These are phyloP conservation scores for Petromus typicus DNA, from an alignment of 2,113 vertebrate species.

Conservation along the genomic window DNA sequence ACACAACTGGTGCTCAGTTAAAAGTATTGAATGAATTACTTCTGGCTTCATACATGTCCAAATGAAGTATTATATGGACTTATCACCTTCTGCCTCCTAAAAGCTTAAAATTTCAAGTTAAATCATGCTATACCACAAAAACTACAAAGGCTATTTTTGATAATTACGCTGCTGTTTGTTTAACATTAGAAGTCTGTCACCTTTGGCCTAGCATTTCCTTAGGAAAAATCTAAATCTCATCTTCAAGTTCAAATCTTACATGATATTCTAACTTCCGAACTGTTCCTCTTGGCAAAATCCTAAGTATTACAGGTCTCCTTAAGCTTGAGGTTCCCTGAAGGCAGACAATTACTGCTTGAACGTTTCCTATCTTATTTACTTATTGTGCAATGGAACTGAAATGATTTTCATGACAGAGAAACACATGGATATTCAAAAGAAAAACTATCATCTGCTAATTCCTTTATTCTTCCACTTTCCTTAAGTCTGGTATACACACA, in stretches of 20 bases:
- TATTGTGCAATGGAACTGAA: background rate
- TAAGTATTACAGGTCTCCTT: background rate
- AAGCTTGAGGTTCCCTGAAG: background rate
- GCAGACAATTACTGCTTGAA: constrained; percentile 13
- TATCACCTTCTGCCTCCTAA: background rate
- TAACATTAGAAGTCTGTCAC: constrained; percentile 10
- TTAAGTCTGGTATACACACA: no score
- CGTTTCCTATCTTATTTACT: background rate
- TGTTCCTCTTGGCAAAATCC: background rate
- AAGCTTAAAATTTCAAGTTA: constrained; percentile 33
- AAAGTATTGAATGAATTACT: background rate
- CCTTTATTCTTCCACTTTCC: no score
- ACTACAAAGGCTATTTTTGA: background rate
- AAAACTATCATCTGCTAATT: no score
- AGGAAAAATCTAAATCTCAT: background rate
- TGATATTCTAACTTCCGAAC: constrained; percentile 25
- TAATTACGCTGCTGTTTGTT: background rate
- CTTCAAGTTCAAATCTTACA: background rate
- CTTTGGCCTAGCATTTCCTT: background rate
- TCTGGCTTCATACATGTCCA: background rate
- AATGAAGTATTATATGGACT: constrained; percentile 13
- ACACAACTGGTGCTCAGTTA: background rate
- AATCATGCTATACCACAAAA: background rate
- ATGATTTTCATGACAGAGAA: background rate
- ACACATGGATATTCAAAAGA: background rate